Conservation (phyloP, 2,888 invertebrate species). For the Sinohyriopsis cumingii region DNA sequence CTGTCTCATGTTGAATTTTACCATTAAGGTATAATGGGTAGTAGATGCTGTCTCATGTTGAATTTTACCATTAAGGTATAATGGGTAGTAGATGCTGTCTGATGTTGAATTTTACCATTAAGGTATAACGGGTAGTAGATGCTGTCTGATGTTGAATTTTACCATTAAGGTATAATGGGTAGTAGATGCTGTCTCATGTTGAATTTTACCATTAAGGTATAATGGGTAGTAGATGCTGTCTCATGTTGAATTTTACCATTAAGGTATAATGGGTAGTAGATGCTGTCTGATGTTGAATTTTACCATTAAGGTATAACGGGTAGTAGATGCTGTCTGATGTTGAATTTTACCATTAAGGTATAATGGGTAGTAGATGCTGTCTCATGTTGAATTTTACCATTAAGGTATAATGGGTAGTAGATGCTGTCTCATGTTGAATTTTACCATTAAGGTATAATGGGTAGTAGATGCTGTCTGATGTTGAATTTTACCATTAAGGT, state of each 20-base stretch:
- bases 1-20: conserved; percentile 99
- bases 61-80: conserved; percentile 96
- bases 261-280: conserved; percentile 79
- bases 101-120: conserved; percentile 98
- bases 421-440: conserved; percentile 99
- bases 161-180: conserved; percentile 87
- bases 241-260: conserved; percentile 98
- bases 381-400: conserved; percentile 99
- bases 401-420: conserved; percentile 78
- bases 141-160: conserved; percentile 98
- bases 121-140: conserved; percentile 76
- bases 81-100: conserved; percentile 80
- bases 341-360: conserved; percentile 98
- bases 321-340: conserved; percentile 89
- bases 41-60: conserved; percentile 93
- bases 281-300: conserved; percentile 99
- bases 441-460: conserved; percentile 90
- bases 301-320: conserved; percentile 86
- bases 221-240: conserved; percentile 77
- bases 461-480: conserved; percentile 88
- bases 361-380: conserved; percentile 76
- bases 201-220: conserved; percentile 96
- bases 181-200: conserved; percentile 93
- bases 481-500: conserved; percentile 98
- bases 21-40: conserved; percentile 85